Evolutionary conservation across 2,113 vertebrate species (phyloP).

Genomic region (Collichthys lucidus): DNA sequence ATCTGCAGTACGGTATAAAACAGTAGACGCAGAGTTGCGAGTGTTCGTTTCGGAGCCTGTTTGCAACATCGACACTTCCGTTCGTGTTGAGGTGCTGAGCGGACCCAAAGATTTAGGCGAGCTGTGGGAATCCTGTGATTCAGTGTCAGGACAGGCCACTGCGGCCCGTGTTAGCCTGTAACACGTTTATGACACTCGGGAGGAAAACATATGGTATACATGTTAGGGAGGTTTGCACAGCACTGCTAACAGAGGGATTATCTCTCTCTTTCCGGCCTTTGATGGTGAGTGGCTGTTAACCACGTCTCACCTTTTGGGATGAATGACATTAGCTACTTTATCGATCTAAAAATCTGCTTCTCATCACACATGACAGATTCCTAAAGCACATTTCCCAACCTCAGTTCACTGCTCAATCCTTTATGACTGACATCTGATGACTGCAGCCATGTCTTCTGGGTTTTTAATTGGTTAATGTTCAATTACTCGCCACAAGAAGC

Average conservation of each 20-base stretch:
- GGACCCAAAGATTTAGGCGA: constrained; percentile 74
- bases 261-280: constrained; percentile 67
- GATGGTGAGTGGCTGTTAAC: constrained; percentile 65
- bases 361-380: constrained; percentile 44
- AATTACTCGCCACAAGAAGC: constrained; percentile 17
- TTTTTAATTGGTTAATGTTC: constrained; percentile 24
- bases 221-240: constrained; percentile 68
- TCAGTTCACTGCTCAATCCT: constrained; percentile 3
- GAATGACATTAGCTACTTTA: constrained; percentile 68
- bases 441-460: constrained; percentile 6
- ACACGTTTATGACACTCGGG: constrained; percentile 72
- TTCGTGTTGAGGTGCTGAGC: constrained; percentile 78
- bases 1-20: constrained; percentile 11
- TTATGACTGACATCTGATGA: constrained; percentile 12
- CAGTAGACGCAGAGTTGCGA: constrained; percentile 58
- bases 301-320: constrained; percentile 58
- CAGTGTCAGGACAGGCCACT: constrained; percentile 70
- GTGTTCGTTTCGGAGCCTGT: constrained; percentile 57
- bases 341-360: constrained; percentile 55
- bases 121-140: constrained; percentile 70
- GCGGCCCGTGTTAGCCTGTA: constrained; percentile 65
- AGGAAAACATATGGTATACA: constrained; percentile 73
- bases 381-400: constrained; percentile 20
- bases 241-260: constrained; percentile 54
- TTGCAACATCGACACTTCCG: constrained; percentile 75